Evolutionary conservation across 2,113 vertebrate genomes (phyloP).

Genomic region (Australoheros scitulus): DNA sequence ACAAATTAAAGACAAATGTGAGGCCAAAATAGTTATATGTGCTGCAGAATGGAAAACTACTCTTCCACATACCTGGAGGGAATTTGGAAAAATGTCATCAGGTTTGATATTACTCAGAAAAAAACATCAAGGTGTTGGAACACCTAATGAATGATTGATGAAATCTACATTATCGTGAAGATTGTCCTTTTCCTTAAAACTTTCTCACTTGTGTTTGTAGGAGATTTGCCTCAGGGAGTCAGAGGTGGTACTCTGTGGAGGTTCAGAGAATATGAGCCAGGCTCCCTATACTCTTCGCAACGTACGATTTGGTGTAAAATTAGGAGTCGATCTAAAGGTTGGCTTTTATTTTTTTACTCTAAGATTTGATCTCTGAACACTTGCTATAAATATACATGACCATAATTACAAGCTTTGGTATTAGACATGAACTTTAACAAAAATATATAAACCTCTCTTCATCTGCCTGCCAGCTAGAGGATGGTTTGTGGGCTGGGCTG

Average conservation of each 20-base stretch:
- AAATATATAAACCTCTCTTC: not conserved
- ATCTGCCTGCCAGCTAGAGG: constrained; percentile 84
- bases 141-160: too few species aligned
- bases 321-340: constrained; percentile 92
- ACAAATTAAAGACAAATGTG: not conserved
- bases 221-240: constrained; percentile 92
- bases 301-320: constrained; percentile 89
- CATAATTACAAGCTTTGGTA: not conserved
- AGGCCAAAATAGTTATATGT: too few species aligned
- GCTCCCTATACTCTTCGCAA: constrained; percentile 89
- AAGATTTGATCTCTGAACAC: not conserved
- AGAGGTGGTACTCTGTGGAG: constrained; percentile 92
- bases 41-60: too few species aligned
- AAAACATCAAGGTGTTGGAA: too few species aligned
- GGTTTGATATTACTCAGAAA: too few species aligned
- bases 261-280: constrained; percentile 96
- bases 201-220: constrained; percentile 72
- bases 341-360: not conserved
- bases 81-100: too few species aligned
- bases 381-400: not conserved
- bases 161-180: too few species aligned
- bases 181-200: too few species aligned
- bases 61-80: too few species aligned
- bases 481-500: constrained; percentile 88
- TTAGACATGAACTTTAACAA: not conserved